phyloP scores from a whole-genome alignment of 2,797 vertebrate species.

The Sebastes paucispinis region DNA sequence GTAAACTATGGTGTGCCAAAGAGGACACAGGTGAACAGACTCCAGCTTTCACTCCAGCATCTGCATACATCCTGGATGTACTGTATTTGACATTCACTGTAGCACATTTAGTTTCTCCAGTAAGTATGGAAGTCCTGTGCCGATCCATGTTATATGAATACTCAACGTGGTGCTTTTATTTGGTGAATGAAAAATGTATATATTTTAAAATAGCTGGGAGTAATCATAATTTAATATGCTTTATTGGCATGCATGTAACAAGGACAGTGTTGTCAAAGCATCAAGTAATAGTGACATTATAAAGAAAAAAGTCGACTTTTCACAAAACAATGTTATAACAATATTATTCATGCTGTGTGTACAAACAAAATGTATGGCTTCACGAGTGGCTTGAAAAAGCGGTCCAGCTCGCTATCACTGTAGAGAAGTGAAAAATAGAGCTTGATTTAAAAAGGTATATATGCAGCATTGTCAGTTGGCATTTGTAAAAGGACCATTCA shows the following conservation, averaged over 20 bases:
- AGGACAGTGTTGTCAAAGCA: neutral
- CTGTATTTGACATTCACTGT: neutral
- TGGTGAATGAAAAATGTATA: neutral
- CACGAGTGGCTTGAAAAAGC: too few relatives aligned
- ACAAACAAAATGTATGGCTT: too few relatives aligned
- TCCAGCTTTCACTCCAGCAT: neutral
- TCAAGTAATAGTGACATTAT: neutral
- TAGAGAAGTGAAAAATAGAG: neutral
- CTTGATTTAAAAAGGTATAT: too few relatives aligned
- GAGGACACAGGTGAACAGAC: neutral
- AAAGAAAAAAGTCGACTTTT: neutral
- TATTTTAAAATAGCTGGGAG: neutral
- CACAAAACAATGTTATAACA: neutral
- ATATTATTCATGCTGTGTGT: too few relatives aligned
- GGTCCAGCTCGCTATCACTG: neutral
- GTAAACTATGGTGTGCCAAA: constrained; percentile 23
- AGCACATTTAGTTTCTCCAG: neutral
- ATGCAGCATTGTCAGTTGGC: too few relatives aligned
- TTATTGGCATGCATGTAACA: neutral
- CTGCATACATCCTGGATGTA: constrained; percentile 6
- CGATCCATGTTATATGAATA: neutral
- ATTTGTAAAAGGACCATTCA: too few relatives aligned
- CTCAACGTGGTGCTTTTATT: neutral
- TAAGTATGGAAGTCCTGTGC: neutral
- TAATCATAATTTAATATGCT: neutral